Conservation (phyloP, 2,113 vertebrate genomes). For the Anser brachyrhynchus region DNA sequence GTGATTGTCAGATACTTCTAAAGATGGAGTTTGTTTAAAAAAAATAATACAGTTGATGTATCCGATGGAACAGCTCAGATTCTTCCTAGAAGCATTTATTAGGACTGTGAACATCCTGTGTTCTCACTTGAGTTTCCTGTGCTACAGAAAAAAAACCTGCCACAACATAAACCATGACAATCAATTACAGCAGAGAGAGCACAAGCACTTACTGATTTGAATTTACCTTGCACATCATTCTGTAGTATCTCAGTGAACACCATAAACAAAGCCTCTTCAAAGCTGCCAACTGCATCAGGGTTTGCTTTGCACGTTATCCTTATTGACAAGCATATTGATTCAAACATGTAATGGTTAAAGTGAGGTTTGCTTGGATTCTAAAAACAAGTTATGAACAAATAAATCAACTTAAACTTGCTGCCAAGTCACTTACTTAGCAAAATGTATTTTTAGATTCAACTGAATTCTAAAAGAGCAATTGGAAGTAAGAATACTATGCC, state of each 20-base stretch:
- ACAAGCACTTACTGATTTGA: not conserved
- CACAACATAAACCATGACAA: not conserved
- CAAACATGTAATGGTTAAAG: slow-evolving; percentile 99
- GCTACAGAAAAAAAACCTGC: not conserved
- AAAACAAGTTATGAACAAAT: slow-evolving; percentile 20
- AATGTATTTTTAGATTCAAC: not conserved
- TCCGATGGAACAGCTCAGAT: not conserved
- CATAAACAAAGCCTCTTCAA: slow-evolving; percentile 96
- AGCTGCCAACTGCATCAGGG: slow-evolving; percentile 88
- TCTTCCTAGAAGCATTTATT: not conserved
- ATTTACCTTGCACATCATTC: slow-evolving; percentile 94
- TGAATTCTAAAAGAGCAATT: not conserved
- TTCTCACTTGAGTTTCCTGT: not conserved
- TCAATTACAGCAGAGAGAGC: not conserved
- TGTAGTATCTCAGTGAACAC: slow-evolving; percentile 98
- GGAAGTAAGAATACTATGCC: not conserved
- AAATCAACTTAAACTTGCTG: not conserved
- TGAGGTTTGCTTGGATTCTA: slow-evolving; percentile 99
- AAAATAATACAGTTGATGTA: not conserved
- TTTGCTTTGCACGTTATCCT: slow-evolving; percentile 96
- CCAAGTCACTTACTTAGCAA: not conserved
- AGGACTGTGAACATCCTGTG: not conserved
- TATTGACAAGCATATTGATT: slow-evolving; percentile 95
- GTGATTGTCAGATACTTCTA: not conserved
- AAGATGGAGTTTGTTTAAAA: not conserved